Evolutionary conservation across 1,140 invertebrate species (phyloP), one percentile per base, ranked within the genome.

Genomic region (Steinernema feltiae): DNA sequence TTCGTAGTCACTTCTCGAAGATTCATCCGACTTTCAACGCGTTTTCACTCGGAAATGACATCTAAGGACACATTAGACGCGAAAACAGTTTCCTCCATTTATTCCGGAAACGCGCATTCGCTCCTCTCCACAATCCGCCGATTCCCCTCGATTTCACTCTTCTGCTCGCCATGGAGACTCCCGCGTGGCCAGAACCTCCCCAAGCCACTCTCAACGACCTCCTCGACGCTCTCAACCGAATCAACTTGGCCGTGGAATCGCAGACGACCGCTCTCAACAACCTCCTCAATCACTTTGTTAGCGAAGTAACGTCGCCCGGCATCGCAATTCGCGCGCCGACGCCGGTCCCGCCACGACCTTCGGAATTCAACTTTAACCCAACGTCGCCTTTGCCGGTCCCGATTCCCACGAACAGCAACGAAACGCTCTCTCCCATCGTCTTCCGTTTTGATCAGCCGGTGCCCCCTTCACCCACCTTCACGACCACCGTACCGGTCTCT

Each of bases 151-250:
- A 63, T 15, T 63, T 21, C 24, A 15, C 12, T 27, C 24, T 63
- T 63, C 24, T 3, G 12, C 15, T n/a, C 12, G 53, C 24, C 12
- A 63, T 63, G 53, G 53, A 63, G 24, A 63, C 53, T 15, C 53
- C 53, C 3, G 53, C 53, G 12, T 63, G 53, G 53, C 53, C 53
- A 7, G 53, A 63, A 27, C 53, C 53, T 12, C 53, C 53, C 24
- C 53, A 63, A 21, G 53, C 53, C 2, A 63, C 53, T 27, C 53
- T 63, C 53, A 63, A 63, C 53, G 53, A 63, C 53, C 53, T 63
- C 24, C 53, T 63, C 24, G 53, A 63, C 15, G 53, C 53, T 3
- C 24, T 63, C 7, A 63, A 63, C 24, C 53, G 53, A 21, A 7
- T 63, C 15, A 27, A n/a, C 53, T 15, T 21, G 15, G 12, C 53